Base-by-base conservation (phyloP, 2,888 invertebrate species). In the Drosophila gaucha region DNA sequence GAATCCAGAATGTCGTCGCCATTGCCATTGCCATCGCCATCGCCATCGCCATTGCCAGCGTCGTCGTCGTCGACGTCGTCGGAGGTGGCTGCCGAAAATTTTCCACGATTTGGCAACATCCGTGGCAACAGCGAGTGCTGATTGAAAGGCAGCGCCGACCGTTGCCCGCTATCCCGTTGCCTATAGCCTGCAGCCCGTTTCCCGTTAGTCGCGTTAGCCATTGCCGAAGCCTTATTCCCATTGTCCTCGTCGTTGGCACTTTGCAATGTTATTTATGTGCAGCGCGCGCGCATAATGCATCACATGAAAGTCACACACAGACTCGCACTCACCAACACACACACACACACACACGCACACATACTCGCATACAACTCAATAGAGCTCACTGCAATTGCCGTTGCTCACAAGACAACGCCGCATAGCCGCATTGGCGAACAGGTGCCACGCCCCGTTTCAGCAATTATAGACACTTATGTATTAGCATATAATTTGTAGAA, bases 261-360 rank as follows among this genome's bases (percentile, higher is more conserved):
- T 55, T 50, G 54, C 66, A 52, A 60, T 72, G 55, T 59, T 66
- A 56, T 57, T 72, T 73, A 72, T 55, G 57, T 74, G 80, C 80
- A 76, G 80, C 80, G 77, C 77, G 80, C 76, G 77, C 80, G 77
- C 77, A 80, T 67, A 57, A 62, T 74, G 62, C 74, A 67, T 50
- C 70, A 49, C 50, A 59, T 76, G 66, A 78, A 67, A 59, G 50
- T 20, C 58, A 50, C 41, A 38, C 56, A 57, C n/a, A 52, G 43
- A 38, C 28, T 12, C 22, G 31, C 26, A 16, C 38, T 38, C 20
- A 44, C 33, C 50, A 43, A 30, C 30, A 36, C 56, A 36, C 18
- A n/a, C 31, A 20, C 38, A 20, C 20, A n/a, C 38, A 44, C 28
- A 46, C 58, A 20, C 46, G 30, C 24, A 9, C 44, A 20, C 31